Evolutionary conservation across 1,140 invertebrate species (phyloP).

Genomic region (Gryon sp.): DNA sequence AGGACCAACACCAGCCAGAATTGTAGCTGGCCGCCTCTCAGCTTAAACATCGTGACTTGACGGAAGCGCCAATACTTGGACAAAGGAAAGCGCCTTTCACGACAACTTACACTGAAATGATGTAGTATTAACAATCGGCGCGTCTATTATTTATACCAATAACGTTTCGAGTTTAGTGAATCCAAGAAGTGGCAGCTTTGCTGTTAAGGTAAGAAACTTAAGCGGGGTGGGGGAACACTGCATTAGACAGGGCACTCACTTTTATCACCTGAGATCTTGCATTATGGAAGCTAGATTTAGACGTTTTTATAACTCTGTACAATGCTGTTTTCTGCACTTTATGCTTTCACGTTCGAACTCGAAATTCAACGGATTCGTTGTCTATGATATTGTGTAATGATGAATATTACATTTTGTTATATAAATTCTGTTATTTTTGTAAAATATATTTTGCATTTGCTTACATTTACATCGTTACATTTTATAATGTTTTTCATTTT

Average conservation of each 20-base stretch:
- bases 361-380: constrained; percentile 29
- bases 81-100: constrained; percentile 43
- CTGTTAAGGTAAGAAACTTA: constrained; percentile 11
- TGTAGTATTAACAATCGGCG: constrained; percentile 50
- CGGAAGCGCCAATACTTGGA: constrained; percentile 7
- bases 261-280: constrained; percentile 52
- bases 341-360: constrained; percentile 55
- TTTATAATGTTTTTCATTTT: too few species aligned
- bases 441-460: background rate
- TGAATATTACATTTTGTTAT: constrained; percentile 41
- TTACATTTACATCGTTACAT: too few species aligned
- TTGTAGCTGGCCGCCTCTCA: background rate
- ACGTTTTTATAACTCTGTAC: constrained; percentile 50
- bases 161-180: constrained; percentile 41
- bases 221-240: background rate
- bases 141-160: constrained; percentile 64
- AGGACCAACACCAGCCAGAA: constrained; percentile 35
- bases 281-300: constrained; percentile 57
- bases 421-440: constrained; percentile 25
- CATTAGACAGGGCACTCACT: constrained; percentile 26
- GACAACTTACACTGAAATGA: constrained; percentile 48
- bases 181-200: constrained; percentile 31
- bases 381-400: constrained; percentile 55
- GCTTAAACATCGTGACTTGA: constrained; percentile 4
- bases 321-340: constrained; percentile 54